Conservation (phyloP, 2,113 vertebrate genomes). For the Notarius lentiginosus region DNA sequence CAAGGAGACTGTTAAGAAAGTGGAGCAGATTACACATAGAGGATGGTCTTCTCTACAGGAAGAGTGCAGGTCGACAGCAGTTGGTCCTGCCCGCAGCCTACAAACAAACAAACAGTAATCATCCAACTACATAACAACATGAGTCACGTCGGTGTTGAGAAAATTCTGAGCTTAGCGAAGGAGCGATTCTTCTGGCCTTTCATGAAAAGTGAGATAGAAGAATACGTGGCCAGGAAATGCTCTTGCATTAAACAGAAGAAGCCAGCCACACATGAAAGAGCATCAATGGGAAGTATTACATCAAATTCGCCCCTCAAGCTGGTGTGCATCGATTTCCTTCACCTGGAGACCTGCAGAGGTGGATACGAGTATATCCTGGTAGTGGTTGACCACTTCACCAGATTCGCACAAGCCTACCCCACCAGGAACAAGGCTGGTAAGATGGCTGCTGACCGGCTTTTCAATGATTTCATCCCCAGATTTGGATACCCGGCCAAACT, state of each 20-base stretch:
- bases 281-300: neutral
- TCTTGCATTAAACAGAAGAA: neutral
- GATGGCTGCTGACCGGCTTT: too few relatives aligned
- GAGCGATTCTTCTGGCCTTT: neutral
- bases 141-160: neutral
- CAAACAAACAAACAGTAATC: neutral
- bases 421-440: too few relatives aligned
- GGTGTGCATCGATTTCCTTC: neutral
- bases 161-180: neutral
- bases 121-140: neutral
- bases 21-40: too few relatives aligned
- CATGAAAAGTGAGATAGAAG: neutral
- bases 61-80: too few relatives aligned
- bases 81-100: neutral
- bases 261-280: neutral
- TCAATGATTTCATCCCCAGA: too few relatives aligned
- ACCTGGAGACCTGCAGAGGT: neutral
- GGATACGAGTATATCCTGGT: neutral
- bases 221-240: neutral
- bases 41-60: too few relatives aligned
- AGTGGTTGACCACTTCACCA: too few relatives aligned
- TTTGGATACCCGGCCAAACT: too few relatives aligned
- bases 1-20: too few relatives aligned
- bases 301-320: neutral
- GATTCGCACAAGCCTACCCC: too few relatives aligned